phyloP scores from a whole-genome alignment of 2,888 invertebrate species.

The Netelia fuscicornis region DNA sequence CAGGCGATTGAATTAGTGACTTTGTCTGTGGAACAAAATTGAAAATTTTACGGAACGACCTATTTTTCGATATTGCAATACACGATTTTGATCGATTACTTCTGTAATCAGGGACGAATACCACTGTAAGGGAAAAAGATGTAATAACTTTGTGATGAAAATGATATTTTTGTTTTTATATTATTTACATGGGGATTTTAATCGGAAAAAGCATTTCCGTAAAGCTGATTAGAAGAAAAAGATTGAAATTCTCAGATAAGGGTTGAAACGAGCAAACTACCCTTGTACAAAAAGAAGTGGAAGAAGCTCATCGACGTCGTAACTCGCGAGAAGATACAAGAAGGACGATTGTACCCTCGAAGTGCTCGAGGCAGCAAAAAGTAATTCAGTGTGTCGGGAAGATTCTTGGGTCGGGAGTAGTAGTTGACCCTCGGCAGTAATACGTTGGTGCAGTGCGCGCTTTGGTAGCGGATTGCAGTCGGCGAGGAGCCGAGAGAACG shows the following conservation, averaged over 20 bases:
- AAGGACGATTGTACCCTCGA: slow-evolving; percentile 9
- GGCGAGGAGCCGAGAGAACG: slow-evolving; percentile 20
- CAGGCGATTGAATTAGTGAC: slow-evolving; percentile 38
- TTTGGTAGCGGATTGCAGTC: slow-evolving; percentile 46
- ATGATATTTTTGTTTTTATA: too few relatives aligned
- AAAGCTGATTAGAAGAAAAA: not conserved
- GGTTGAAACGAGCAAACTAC: not conserved
- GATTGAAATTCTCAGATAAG: not conserved
- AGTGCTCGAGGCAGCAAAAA: slow-evolving; percentile 16
- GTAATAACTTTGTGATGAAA: too few relatives aligned
- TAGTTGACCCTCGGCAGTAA: slow-evolving; percentile 25
- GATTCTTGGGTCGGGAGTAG: slow-evolving; percentile 14
- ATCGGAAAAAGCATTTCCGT: too few relatives aligned
- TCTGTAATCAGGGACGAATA: too few relatives aligned
- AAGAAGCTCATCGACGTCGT: not conserved
- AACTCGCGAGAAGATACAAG: not conserved
- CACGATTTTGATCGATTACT: too few relatives aligned
- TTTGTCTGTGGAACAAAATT: slow-evolving; percentile 30
- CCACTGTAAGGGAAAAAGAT: too few relatives aligned
- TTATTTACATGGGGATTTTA: too few relatives aligned
- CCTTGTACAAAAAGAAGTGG: not conserved
- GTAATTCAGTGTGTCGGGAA: slow-evolving; percentile 40
- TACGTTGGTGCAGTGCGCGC: slow-evolving; percentile 51
- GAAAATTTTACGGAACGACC: slow-evolving; percentile 24
- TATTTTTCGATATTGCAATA: not conserved